Conservation (phyloP, 23 tunicate genomes). For the Ascidia mentula region DNA sequence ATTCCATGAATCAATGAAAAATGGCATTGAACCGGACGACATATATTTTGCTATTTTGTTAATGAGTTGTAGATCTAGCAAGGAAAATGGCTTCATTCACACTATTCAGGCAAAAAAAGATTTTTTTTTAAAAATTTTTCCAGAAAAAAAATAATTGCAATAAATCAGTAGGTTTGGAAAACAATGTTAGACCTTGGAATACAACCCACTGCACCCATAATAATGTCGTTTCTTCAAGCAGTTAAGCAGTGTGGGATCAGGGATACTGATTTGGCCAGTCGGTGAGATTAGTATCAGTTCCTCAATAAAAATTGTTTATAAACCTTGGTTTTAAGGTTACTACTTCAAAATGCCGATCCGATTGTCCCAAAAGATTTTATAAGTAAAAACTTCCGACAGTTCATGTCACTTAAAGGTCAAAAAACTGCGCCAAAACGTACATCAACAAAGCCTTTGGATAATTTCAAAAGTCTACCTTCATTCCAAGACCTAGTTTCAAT, state of each 20-base stretch:
- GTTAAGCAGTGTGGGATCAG: slow-evolving; percentile 53
- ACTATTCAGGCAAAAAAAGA: slow-evolving; percentile 39
- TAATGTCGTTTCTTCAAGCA: slow-evolving; percentile 45
- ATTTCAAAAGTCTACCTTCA: too few relatives aligned
- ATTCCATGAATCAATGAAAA: slow-evolving; percentile 52
- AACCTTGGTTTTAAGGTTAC: background rate
- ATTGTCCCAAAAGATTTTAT: slow-evolving; percentile 26
- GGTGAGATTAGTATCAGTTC: background rate
- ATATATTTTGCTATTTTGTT: slow-evolving; percentile 46
- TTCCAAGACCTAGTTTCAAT: too few relatives aligned
- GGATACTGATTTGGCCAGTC: slow-evolving; percentile 29
- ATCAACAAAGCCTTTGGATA: too few relatives aligned
- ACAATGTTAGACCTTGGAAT: slow-evolving; percentile 38
- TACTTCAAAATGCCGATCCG: background rate
- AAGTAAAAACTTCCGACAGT: slow-evolving; percentile 40
- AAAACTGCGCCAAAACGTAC: slow-evolving; percentile 33
- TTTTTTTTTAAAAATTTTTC: background rate
- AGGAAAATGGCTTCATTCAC: slow-evolving; percentile 49
- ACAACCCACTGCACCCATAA: slow-evolving; percentile 38
- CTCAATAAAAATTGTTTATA: background rate
- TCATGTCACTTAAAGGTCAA: slow-evolving; percentile 74
- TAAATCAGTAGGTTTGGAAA: slow-evolving; percentile 49
- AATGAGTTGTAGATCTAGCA: slow-evolving; percentile 23
- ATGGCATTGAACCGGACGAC: slow-evolving; percentile 71
- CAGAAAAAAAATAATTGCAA: background rate